Evolutionary conservation across 2,888 invertebrate species (phyloP).

Genomic region (Nomada goodeniana): DNA sequence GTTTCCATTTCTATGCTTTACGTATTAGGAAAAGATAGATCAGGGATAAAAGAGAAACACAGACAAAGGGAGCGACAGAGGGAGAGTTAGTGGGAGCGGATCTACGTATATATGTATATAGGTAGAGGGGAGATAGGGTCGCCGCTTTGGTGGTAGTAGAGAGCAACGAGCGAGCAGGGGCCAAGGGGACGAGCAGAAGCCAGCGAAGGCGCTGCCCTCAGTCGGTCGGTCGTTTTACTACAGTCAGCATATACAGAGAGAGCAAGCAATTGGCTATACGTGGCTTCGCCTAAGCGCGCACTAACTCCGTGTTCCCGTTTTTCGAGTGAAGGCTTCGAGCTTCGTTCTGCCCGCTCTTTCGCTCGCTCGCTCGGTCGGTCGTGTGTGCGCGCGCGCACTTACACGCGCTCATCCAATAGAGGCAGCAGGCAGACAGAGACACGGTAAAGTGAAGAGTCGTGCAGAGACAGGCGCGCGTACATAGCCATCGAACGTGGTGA

Average conservation of each 20-base stretch:
- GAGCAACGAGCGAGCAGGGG: slow-evolving; percentile 28
- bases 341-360: slow-evolving; percentile 65
- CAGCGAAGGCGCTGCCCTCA: slow-evolving; percentile 77
- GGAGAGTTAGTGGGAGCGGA: slow-evolving; percentile 36
- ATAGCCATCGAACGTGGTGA: slow-evolving; percentile 61
- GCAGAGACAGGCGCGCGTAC: slow-evolving; percentile 50
- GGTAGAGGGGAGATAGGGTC: slow-evolving; percentile 52
- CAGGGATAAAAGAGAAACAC: slow-evolving; percentile 2
- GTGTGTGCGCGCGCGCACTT: slow-evolving; percentile 52
- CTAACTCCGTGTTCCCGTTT: slow-evolving; percentile 72
- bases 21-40: slow-evolving; percentile 13
- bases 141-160: slow-evolving; percentile 32
- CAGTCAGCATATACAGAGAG: slow-evolving; percentile 57
- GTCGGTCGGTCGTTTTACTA: slow-evolving; percentile 75
- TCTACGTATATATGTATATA: background rate
- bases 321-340: slow-evolving; percentile 61
- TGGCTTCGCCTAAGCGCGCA: slow-evolving; percentile 62
- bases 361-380: slow-evolving; percentile 44
- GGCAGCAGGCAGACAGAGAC: slow-evolving; percentile 23
- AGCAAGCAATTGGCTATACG: slow-evolving; percentile 64
- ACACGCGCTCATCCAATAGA: slow-evolving; percentile 27
- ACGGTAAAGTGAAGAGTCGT: slow-evolving; percentile 44
- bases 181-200: slow-evolving; percentile 50
- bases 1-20: slow-evolving; percentile 26
- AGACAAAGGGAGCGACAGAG: slow-evolving; percentile 13